Percentiles rank a stretch among this genome's conserved stretches.
Evolutionary conservation across 2,113 vertebrate genomes (phyloP).

Genomic region (Colaptes auratus): DNA sequence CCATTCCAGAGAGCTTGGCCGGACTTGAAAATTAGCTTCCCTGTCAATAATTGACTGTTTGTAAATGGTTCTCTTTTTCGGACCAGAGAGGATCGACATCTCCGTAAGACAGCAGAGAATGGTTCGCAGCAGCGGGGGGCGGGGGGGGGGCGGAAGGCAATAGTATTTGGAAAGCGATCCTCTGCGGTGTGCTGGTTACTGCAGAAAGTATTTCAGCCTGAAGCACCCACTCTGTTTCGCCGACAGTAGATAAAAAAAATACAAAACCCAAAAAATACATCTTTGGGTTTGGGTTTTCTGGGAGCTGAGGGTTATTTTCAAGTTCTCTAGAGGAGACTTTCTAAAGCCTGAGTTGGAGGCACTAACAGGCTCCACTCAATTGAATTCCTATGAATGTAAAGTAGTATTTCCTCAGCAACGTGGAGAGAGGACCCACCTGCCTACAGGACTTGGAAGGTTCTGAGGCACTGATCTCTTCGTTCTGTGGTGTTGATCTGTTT

Average conservation of each 20-base stretch:
- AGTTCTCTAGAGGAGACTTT: background rate
- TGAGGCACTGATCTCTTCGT: background rate
- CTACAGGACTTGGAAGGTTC: background rate
- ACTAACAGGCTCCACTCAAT: background rate
- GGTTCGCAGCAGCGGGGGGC: background rate
- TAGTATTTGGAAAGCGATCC: background rate
- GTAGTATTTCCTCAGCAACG: background rate
- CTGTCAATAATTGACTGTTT: constrained; percentile 5
- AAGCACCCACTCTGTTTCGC: background rate
- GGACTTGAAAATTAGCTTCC: background rate
- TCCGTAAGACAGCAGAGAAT: background rate
- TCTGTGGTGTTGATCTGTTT: background rate
- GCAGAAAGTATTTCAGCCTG: background rate
- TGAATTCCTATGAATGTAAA: background rate
- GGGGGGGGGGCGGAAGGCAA: too few relatives aligned
- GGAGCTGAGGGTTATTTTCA: background rate
- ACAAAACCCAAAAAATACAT: background rate
- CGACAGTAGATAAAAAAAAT: background rate
- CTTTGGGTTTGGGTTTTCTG: background rate
- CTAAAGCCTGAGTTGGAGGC: background rate
- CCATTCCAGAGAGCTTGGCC: background rate
- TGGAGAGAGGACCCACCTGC: background rate
- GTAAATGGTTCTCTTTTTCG: background rate
- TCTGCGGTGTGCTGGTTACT: background rate
- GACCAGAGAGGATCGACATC: background rate